Evolutionary conservation across 2,113 vertebrate species (phyloP).

Genomic region (Mellivora capensis): DNA sequence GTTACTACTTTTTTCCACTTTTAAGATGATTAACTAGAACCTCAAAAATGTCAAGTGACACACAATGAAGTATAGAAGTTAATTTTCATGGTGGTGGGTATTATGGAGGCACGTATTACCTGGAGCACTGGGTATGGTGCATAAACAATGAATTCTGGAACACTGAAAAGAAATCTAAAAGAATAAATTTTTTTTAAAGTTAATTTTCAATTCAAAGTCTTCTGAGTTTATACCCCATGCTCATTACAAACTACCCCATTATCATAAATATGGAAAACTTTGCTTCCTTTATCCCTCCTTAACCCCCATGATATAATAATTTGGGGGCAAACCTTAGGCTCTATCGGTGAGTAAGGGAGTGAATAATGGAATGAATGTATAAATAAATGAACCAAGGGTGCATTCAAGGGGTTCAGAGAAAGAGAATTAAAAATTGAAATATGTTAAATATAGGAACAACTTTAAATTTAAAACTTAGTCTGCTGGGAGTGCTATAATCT

Average conservation of each 20-base stretch:
- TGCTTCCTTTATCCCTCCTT: neutral
- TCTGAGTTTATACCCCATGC: neutral
- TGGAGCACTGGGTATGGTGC: too few species aligned
- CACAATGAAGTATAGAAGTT: neutral
- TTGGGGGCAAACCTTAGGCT: neutral
- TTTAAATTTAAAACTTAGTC: neutral
- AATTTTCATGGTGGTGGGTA: neutral
- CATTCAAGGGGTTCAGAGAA: neutral
- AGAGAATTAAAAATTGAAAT: neutral
- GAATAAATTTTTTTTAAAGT: too few species aligned
- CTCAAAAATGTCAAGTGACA: neutral
- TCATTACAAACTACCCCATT: neutral
- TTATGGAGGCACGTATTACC: too few species aligned
- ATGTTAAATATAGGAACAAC: neutral
- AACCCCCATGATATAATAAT: neutral
- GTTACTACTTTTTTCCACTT: neutral
- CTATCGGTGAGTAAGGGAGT: neutral
- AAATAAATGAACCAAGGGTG: neutral
- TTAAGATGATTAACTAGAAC: neutral
- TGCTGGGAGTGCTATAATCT: neutral
- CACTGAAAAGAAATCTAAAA: too few species aligned
- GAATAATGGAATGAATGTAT: neutral
- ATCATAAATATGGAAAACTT: neutral
- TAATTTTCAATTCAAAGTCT: neutral
- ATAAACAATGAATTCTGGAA: too few species aligned